Conservation (phyloP, 2,113 vertebrate species). For the Callionymus lyra region DNA sequence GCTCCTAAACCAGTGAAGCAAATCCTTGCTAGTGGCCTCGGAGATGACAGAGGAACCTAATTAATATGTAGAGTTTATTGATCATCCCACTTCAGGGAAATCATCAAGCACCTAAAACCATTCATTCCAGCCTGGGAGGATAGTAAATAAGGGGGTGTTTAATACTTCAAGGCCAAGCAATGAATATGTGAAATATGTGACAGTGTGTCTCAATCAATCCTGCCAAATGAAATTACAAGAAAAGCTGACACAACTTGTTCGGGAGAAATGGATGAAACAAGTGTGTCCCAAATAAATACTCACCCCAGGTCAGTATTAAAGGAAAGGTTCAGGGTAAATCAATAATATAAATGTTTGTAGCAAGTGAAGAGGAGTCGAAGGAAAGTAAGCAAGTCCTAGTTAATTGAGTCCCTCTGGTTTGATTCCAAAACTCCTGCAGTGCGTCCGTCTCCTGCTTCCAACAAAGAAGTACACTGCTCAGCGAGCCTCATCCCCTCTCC, state of each 20-base stretch:
- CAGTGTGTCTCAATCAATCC: slow-evolving; percentile 22
- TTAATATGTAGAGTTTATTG: too few relatives aligned
- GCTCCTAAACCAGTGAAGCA: too few relatives aligned
- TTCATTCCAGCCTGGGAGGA: too few relatives aligned
- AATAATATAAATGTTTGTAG: too few relatives aligned
- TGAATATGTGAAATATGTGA: slow-evolving; percentile 41
- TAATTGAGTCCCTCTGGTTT: slow-evolving; percentile 42
- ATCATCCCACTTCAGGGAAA: slow-evolving; percentile 3
- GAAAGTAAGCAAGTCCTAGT: slow-evolving; percentile 30
- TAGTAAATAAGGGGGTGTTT: slow-evolving; percentile 30
- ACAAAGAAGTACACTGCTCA: slow-evolving; percentile 38
- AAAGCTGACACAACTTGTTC: neutral
- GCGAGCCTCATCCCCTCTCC: slow-evolving; percentile 37
- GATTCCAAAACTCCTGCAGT: slow-evolving; percentile 54
- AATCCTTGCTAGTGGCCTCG: slow-evolving; percentile 49
- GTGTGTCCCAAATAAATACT: slow-evolving; percentile 9
- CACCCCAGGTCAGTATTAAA: slow-evolving; percentile 16
- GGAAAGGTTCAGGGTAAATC: too few relatives aligned
- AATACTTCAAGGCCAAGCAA: slow-evolving; percentile 48
- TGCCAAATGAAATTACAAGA: slow-evolving; percentile 28
- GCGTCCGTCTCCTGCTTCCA: slow-evolving; percentile 42
- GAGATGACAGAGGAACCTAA: too few relatives aligned
- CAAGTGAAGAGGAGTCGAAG: slow-evolving; percentile 10
- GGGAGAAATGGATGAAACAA: slow-evolving; percentile 15
- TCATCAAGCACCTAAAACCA: too few relatives aligned